Evolutionary conservation across 2,888 invertebrate species (phyloP).

Genomic region (Acronicta psi): DNA sequence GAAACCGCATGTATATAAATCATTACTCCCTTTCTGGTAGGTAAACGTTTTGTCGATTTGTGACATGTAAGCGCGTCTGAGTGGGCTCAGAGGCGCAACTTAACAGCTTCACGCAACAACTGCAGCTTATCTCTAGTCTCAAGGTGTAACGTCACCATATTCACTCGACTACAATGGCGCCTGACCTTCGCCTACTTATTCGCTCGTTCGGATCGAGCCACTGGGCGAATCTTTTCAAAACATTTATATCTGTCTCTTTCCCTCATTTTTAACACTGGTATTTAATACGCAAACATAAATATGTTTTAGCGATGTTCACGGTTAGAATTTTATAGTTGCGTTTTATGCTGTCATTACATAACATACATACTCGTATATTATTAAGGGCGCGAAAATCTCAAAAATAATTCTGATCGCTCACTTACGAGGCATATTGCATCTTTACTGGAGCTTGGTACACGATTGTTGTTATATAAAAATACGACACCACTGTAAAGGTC

Average conservation of each 20-base stretch:
- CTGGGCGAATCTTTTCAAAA: conserved; percentile 82
- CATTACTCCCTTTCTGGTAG: too few relatives aligned
- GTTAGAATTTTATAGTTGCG: conserved; percentile 22
- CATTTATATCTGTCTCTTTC: conserved; percentile 67
- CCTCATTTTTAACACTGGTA: conserved; percentile 45
- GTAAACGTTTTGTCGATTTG: too few relatives aligned
- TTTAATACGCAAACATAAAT: conserved; percentile 35
- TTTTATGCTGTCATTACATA: conserved; percentile 8
- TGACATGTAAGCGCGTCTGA: too few relatives aligned
- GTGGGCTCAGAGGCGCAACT: conserved; percentile 14
- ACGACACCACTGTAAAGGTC: too few relatives aligned
- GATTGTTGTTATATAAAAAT: too few relatives aligned
- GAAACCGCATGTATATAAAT: too few relatives aligned
- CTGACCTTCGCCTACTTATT: conserved; percentile 86
- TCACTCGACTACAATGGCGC: conserved; percentile 81
- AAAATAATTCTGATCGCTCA: too few relatives aligned
- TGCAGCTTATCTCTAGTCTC: conserved; percentile 67
- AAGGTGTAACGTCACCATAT: conserved; percentile 76
- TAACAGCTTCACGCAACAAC: conserved; percentile 57
- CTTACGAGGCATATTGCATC: too few relatives aligned
- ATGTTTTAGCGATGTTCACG: conserved; percentile 26
- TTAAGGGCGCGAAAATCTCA: not conserved
- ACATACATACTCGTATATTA: too few relatives aligned
- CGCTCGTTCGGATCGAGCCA: conserved; percentile 82
- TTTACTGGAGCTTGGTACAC: too few relatives aligned